Conservation (phyloP, 2,113 vertebrate species). For the Trichechus manatus region DNA sequence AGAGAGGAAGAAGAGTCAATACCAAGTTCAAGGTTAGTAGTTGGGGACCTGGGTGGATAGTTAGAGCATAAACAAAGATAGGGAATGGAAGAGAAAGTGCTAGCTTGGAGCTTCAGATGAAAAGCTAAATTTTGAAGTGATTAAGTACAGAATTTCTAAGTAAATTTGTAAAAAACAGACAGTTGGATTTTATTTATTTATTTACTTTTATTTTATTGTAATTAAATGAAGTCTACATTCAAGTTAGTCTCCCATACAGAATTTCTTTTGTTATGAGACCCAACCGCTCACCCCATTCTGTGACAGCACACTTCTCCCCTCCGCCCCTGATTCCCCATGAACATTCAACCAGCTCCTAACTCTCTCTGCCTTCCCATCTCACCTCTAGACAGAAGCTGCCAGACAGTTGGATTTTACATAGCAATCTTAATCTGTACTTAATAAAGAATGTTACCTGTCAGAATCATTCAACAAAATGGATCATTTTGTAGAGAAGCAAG, state of each 20-base stretch:
- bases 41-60: not conserved
- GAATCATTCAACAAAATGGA: not conserved
- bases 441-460: conserved; percentile 8
- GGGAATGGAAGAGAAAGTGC: not conserved
- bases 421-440: not conserved
- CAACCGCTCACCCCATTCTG: too few relatives aligned
- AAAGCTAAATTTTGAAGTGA: not conserved
- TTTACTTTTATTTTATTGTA: too few relatives aligned
- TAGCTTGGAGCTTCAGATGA: not conserved
- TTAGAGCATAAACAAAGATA: not conserved
- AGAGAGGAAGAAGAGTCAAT: not conserved
- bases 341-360: too few relatives aligned
- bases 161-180: not conserved
- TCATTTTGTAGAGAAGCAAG: not conserved
- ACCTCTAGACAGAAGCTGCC: too few relatives aligned
- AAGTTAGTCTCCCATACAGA: too few relatives aligned
- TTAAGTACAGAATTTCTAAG: not conserved
- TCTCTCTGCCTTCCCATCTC: too few relatives aligned
- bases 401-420: not conserved
- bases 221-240: too few relatives aligned
- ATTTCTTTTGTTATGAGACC: too few relatives aligned
- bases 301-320: too few relatives aligned
- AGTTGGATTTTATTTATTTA: not conserved
- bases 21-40: not conserved
- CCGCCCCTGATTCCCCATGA: too few relatives aligned